Evolutionary conservation across 2,113 vertebrate genomes (phyloP), one percentile per base, ranked within the genome.

Genomic region (Hylia prasina): DNA sequence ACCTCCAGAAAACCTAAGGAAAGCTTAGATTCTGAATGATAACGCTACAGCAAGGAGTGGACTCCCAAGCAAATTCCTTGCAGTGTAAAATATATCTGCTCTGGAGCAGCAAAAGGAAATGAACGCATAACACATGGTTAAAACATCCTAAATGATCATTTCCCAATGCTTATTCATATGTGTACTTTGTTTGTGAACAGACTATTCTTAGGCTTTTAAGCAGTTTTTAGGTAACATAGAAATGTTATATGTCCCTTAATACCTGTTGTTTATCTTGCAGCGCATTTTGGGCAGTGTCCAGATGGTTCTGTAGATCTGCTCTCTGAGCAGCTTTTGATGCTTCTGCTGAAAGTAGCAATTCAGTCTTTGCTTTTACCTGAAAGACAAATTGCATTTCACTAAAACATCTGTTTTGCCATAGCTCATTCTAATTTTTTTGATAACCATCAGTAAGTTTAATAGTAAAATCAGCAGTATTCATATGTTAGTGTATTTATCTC

Each of bases 251-350:
- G 68, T 31, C 11, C 3, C 42, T 87, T 86, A 58, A 76, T 98
- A 99, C 99, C 98, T 99, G 99, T 79, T 99, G 99, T 87, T 99
- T 99, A 96, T 99, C 99, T 97, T 99, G 99, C 81, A 99, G 88
- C 21, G 99, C 99, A 96, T 99, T 98, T 82, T 99, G 99, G 60
- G 99, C 98, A 15, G 99, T 99, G 94, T 99, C 99, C 96, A 99
- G 97, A 96, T 98, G 99, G 97, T 99, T 99, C 95, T 99, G 99
- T 82, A 99, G 98, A 96, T 99, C 99, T 0, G 99, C 99, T 97
- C 99, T 98, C 94, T 99, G 99, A 72, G 99, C 98, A 89, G 98
- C 98, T 98, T 99, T 99, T 9, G 99, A 98, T 44, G 99, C 99
- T 97, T 99, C 99, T 61, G 99, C 98, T 83, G 99, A 99, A 23